Percentiles rank a stretch among this genome's conserved stretches.
Conservation (phyloP, 1,140 invertebrate genomes). For the Bombus vancouverensis region DNA sequence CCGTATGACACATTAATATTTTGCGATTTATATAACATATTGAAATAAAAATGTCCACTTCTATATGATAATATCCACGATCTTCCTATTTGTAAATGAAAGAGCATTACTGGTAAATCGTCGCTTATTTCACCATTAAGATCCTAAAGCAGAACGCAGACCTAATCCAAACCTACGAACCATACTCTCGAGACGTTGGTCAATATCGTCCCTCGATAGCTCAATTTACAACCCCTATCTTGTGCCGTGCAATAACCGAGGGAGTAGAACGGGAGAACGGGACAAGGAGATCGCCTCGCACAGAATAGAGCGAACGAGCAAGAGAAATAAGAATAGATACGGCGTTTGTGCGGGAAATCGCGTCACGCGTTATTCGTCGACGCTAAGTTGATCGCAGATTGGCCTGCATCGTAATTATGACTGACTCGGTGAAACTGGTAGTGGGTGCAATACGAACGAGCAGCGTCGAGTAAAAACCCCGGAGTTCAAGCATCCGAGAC, state of each 20-base stretch:
- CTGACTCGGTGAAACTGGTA: neutral
- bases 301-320: neutral
- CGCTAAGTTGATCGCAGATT: slow-evolving; percentile 72
- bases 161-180: neutral
- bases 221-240: neutral
- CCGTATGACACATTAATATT: no score
- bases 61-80: no score
- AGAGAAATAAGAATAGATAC: neutral
- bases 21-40: no score
- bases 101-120: neutral
- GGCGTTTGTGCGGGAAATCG: slow-evolving; percentile 37
- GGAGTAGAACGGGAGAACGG: neutral
- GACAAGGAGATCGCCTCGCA: neutral
- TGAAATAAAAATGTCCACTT: no score
- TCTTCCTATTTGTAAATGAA: neutral
- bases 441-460: slow-evolving; percentile 11
- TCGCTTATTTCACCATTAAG: neutral
- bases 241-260: neutral
- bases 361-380: slow-evolving; percentile 56
- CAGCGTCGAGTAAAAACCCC: neutral
- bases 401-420: slow-evolving; percentile 74
- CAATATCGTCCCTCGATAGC: neutral
- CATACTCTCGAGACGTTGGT: neutral
- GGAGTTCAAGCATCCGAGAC: neutral
- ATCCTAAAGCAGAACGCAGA: neutral